Evolutionary conservation across 2,797 vertebrate genomes (phyloP), one percentile per base, ranked within the genome.

Genomic region (Tenualosa ilisha): DNA sequence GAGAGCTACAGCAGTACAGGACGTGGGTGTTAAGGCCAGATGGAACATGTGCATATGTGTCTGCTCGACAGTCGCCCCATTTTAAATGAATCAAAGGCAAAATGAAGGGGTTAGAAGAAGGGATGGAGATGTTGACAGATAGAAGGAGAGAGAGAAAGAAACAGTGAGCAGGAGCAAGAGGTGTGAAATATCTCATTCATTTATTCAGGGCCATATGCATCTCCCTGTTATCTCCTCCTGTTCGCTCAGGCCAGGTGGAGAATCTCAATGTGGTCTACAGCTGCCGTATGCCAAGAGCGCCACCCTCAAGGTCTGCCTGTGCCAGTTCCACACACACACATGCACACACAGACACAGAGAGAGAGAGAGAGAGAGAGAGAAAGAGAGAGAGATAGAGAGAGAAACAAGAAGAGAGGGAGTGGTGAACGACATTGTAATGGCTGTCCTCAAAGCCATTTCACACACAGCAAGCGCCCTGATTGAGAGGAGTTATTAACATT

Each of bases 351-450:
- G 37, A 81, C 56, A 53, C 49, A 88, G 37, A 40, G 13, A 43
- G 5, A 82, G 46, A 59, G 3, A 22, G 15, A 20, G 17, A 51
- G 7, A 51, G 50, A 51, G 50, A 51, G 50, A 51, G 50, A 51
- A 7, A 12, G 50, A 5, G 50, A 7, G 46, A 7, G 46, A 7
- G 46, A n/a, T n/a, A 7, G 46, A 7, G 46, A 7, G 46, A 31
- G 31, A 31, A 31, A 31, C 0, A 31, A 31, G 31, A 0, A 7
- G 46, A 7, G 46, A 7, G 3, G 46, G 46, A 46, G 3, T 46
- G 50, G 9, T 11, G 72, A 61, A 61, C 63, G 88, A 89, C 86
- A 83, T 87, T 84, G 50, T 86, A 83, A 84, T 85, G 82, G 81
- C 72, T 53, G 79, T 82, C 82, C 85, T 86, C 65, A 13, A 84